phyloP scores from a whole-genome alignment of 2,888 invertebrate species.

The Netelia virgata region DNA sequence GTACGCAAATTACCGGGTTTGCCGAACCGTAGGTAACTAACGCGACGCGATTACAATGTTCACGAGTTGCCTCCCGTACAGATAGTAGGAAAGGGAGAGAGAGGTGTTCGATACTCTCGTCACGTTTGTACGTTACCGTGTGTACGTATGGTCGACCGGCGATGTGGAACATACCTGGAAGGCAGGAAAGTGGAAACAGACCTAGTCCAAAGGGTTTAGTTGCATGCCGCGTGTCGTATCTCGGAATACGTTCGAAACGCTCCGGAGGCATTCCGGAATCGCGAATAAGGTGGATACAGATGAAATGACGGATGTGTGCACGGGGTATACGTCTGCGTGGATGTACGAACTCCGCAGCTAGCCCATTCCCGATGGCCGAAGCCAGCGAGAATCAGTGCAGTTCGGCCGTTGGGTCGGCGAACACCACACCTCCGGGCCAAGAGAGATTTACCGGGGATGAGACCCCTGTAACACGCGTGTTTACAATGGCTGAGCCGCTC shows the following conservation, averaged over 20 bases:
- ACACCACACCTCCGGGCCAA: constrained; percentile 68
- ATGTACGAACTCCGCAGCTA: constrained; percentile 8
- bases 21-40: constrained; percentile 79
- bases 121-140: constrained; percentile 30
- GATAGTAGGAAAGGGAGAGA: constrained; percentile 62
- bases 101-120: constrained; percentile 54
- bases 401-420: constrained; percentile 38
- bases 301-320: constrained; percentile 27
- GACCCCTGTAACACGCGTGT: constrained; percentile 82
- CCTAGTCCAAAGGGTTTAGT: constrained; percentile 32
- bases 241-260: constrained; percentile 13
- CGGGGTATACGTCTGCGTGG: constrained; percentile 8
- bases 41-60: constrained; percentile 81
- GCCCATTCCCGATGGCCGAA: constrained; percentile 28
- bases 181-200: constrained; percentile 33
- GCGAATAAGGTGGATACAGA: constrained; percentile 48
- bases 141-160: constrained; percentile 1
- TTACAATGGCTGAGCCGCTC: constrained; percentile 83
- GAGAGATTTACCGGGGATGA: constrained; percentile 77
- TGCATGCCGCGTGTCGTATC: constrained; percentile 1
- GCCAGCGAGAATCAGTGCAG: constrained; percentile 48
- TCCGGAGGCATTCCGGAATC: constrained; percentile 29
- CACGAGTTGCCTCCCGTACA: constrained; percentile 70
- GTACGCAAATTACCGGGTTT: constrained; percentile 81
- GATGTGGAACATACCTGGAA: constrained; percentile 32